These are phyloP conservation scores for Leptinotarsa lineolata DNA, from an alignment of 1,140 invertebrate species.

Conservation along the genomic window DNA sequence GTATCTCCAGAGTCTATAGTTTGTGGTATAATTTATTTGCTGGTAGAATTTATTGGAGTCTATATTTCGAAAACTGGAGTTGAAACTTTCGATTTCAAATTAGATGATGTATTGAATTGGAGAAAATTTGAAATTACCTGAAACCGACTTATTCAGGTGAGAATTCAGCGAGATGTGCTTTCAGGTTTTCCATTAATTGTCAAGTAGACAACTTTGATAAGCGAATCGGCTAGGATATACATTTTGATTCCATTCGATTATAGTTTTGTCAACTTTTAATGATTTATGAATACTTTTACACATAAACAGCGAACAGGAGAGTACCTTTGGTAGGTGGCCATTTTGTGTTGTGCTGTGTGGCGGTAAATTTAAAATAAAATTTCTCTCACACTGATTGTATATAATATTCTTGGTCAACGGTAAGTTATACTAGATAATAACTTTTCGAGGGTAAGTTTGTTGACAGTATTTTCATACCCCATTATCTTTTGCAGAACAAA, in stretches of 20 bases:
- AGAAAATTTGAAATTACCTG: too few relatives aligned
- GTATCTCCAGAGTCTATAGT: too few relatives aligned
- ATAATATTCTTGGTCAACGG: constrained; percentile 26
- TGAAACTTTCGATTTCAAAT: too few relatives aligned
- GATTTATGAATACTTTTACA: not conserved
- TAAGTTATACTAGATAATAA: constrained; percentile 31
- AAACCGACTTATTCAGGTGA: too few relatives aligned
- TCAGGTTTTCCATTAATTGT: constrained; percentile 4
- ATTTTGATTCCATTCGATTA: not conserved
- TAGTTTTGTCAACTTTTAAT: not conserved
- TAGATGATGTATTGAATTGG: too few relatives aligned
- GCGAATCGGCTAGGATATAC: not conserved
- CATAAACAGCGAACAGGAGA: not conserved
- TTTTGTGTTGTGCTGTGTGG: constrained; percentile 47
- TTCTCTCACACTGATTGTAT: constrained; percentile 6
- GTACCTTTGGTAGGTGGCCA: constrained; percentile 28
- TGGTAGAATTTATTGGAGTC: too few relatives aligned
- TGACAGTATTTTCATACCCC: not conserved
- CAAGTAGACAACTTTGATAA: not conserved
- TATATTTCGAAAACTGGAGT: too few relatives aligned
- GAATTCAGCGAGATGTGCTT: not conserved
- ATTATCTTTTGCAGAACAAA: constrained; percentile 13
- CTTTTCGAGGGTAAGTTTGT: not conserved
- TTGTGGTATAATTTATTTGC: too few relatives aligned
- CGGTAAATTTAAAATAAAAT: constrained; percentile 41